Percentiles rank a stretch among this genome's conserved stretches.
Evolutionary conservation across 2,888 invertebrate species (phyloP).

Genomic region (Eucriotettix oculatus): DNA sequence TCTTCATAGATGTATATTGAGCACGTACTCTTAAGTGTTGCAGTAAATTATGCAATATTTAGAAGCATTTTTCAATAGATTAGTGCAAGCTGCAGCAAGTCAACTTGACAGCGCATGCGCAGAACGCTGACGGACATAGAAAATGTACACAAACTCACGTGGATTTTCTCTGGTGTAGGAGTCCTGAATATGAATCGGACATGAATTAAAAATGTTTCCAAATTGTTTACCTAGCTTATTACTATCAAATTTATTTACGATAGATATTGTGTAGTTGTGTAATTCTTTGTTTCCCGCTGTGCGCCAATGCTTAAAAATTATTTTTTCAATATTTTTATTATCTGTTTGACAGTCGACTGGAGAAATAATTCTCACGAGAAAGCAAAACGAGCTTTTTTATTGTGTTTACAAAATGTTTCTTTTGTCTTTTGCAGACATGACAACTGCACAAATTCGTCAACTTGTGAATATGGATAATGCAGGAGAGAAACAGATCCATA

Average conservation of each 20-base stretch:
- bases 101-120: conserved; percentile 13
- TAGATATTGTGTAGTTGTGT: background rate
- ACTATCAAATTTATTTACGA: background rate
- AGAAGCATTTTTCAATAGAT: background rate
- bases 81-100: conserved; percentile 1
- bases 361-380: no score
- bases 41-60: background rate
- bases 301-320: background rate
- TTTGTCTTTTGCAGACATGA: conserved; percentile 22
- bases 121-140: background rate
- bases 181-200: no score
- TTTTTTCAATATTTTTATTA: background rate
- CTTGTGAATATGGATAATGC: conserved; percentile 22
- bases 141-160: conserved; percentile 15
- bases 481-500: conserved; percentile 3
- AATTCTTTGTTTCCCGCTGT: background rate
- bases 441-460: conserved; percentile 28
- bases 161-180: background rate
- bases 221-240: background rate
- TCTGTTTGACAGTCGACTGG: no score
- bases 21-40: background rate
- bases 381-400: background rate
- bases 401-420: background rate
- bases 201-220: no score
- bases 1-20: no score